Percentiles rank a stretch among this genome's conserved stretches.
These are phyloP conservation scores for Garrulus glandarius DNA, from an alignment of 2,797 vertebrate genomes.

Conservation along the genomic window DNA sequence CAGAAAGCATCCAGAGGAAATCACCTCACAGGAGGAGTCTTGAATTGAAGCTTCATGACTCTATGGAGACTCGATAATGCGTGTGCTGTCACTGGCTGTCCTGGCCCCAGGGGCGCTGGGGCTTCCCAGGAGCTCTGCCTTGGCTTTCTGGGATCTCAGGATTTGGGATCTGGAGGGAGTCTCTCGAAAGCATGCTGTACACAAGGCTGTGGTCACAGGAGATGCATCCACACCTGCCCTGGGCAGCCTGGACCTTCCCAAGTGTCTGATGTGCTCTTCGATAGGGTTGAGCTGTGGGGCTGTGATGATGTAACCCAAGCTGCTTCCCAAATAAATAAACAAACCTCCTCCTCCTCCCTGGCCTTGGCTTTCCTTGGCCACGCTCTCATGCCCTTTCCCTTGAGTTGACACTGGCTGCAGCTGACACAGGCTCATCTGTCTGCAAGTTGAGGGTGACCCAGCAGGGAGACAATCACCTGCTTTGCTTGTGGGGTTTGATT, in stretches of 20 bases:
- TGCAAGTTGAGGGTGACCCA: neutral
- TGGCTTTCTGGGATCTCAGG: neutral
- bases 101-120: neutral
- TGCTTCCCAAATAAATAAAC: neutral
- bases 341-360: neutral
- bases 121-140: neutral
- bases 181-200: neutral
- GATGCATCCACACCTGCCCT: neutral
- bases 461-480: neutral
- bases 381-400: neutral
- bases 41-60: neutral
- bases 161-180: neutral
- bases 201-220: neutral
- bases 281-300: neutral
- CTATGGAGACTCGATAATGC: neutral
- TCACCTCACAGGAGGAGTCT: neutral
- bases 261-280: neutral
- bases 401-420: neutral
- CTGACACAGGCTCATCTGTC: neutral
- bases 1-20: neutral
- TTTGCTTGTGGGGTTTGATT: neutral
- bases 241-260: neutral
- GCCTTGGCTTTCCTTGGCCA: neutral
- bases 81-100: fast-evolving
- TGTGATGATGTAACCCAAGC: neutral